Conservation (phyloP, 2,113 vertebrate genomes). For the Patagioenas fasciata region DNA sequence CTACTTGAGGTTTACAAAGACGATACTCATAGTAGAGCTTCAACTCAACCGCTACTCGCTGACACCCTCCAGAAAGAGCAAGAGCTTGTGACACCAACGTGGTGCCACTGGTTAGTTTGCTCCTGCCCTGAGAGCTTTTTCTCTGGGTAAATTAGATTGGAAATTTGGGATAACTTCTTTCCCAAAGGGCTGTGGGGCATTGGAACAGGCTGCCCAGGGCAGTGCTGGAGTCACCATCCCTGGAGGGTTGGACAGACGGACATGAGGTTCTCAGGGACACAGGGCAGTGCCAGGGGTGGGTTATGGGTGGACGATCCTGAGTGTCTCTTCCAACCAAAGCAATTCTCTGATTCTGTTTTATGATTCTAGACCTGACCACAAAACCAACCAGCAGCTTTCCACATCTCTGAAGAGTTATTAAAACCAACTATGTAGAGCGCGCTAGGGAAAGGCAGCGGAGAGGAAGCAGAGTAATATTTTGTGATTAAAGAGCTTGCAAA, state of each 20-base stretch:
- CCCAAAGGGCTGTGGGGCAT: too few relatives aligned
- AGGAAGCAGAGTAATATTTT: rapidly evolving
- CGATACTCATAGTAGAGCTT: rapidly evolving
- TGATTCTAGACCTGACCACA: too few relatives aligned
- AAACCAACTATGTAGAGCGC: rapidly evolving
- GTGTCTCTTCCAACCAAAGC: too few relatives aligned
- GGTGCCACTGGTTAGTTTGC: rapidly evolving
- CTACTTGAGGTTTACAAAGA: background rate
- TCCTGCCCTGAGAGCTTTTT: background rate
- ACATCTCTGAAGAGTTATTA: rapidly evolving
- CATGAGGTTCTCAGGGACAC: too few relatives aligned
- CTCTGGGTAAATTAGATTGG: too few relatives aligned
- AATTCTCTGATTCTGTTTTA: too few relatives aligned
- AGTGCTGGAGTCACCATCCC: too few relatives aligned
- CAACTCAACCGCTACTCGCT: rapidly evolving
- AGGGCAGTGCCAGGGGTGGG: too few relatives aligned
- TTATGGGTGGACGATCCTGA: too few relatives aligned
- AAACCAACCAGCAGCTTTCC: background rate
- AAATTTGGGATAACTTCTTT: too few relatives aligned
- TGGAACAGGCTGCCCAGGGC: too few relatives aligned
- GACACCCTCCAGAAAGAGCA: background rate
- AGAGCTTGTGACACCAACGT: rapidly evolving
- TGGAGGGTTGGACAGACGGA: too few relatives aligned
- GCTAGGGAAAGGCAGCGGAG: rapidly evolving
- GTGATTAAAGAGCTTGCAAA: background rate